Conservation (phyloP, 1,140 invertebrate genomes). For the Zaprionus taronus region DNA sequence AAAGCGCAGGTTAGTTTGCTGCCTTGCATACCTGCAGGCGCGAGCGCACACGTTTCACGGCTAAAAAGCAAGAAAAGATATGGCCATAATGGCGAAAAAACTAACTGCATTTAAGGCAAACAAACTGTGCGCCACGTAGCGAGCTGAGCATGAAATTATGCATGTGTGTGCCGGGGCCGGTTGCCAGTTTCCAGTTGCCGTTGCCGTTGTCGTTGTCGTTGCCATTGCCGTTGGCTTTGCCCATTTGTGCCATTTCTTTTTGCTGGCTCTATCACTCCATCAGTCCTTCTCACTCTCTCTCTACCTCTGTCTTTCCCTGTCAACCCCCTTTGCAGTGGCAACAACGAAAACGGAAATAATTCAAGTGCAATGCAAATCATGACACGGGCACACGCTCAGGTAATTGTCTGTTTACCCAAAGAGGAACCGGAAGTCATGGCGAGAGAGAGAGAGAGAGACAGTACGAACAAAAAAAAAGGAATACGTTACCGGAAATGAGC, state of each 20-base stretch:
- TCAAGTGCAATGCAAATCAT: slow-evolving; percentile 81
- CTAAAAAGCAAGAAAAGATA: slow-evolving; percentile 39
- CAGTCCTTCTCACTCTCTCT: not conserved
- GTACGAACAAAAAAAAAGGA: slow-evolving; percentile 25
- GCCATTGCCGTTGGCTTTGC: slow-evolving; percentile 1
- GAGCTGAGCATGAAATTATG: slow-evolving; percentile 67
- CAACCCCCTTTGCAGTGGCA: slow-evolving; percentile 25
- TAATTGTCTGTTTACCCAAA: slow-evolving; percentile 75
- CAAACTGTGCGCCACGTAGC: slow-evolving; percentile 69
- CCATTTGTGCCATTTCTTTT: slow-evolving; percentile 13
- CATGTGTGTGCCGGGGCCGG: slow-evolving; percentile 51
- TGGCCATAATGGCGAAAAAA: slow-evolving; percentile 52
- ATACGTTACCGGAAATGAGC: slow-evolving; percentile 57
- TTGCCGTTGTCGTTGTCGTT: not conserved
- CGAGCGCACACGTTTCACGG: slow-evolving; percentile 36
- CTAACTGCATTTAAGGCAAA: slow-evolving; percentile 74
- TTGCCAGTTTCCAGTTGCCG: slow-evolving; percentile 3
- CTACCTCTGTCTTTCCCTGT: not conserved
- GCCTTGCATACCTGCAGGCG: slow-evolving; percentile 45
- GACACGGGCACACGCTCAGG: slow-evolving; percentile 65
- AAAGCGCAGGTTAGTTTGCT: slow-evolving; percentile 2
- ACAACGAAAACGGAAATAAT: slow-evolving; percentile 72
- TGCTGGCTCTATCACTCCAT: slow-evolving; percentile 1
- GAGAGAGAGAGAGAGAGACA: not conserved
- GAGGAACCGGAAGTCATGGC: slow-evolving; percentile 45